These are phyloP conservation scores for Perca fluviatilis DNA, from an alignment of 2,113 vertebrate genomes.

Conservation along the genomic window DNA sequence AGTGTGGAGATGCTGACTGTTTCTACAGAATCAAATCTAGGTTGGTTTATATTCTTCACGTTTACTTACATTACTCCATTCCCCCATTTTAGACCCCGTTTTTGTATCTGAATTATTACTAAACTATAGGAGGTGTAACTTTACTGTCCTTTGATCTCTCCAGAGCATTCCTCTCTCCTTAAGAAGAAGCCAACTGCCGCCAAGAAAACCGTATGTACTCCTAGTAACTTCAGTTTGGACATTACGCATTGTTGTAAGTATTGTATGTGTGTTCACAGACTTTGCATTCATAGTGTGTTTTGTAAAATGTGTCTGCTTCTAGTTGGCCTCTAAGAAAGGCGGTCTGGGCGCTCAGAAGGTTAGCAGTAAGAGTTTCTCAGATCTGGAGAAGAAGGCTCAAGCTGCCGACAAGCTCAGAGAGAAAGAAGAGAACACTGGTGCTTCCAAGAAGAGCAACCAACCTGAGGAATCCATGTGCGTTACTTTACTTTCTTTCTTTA, in stretches of 20 bases:
- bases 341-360: conserved; percentile 96
- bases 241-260: neutral
- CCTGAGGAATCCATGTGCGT: conserved; percentile 88
- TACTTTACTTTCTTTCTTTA: neutral
- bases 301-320: conserved; percentile 27
- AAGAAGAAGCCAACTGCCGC: conserved; percentile 82
- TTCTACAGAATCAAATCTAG: conserved; percentile 88
- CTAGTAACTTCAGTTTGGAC: neutral
- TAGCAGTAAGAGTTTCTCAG: conserved; percentile 89
- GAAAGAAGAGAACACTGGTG: conserved; percentile 58
- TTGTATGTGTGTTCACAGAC: neutral
- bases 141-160: neutral
- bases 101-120: neutral
- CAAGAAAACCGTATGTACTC: conserved; percentile 76
- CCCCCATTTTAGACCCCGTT: neutral
- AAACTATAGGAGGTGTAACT: neutral
- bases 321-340: conserved; percentile 92
- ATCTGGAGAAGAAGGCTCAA: conserved; percentile 92
- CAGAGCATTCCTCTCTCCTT: conserved; percentile 78
- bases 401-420: conserved; percentile 90
- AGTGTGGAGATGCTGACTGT: conserved; percentile 89
- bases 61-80: neutral
- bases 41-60: conserved; percentile 67
- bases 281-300: neutral
- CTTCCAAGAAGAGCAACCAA: conserved; percentile 62